phyloP scores from a whole-genome alignment of 2,888 invertebrate species.

The Spialia ferax region DNA sequence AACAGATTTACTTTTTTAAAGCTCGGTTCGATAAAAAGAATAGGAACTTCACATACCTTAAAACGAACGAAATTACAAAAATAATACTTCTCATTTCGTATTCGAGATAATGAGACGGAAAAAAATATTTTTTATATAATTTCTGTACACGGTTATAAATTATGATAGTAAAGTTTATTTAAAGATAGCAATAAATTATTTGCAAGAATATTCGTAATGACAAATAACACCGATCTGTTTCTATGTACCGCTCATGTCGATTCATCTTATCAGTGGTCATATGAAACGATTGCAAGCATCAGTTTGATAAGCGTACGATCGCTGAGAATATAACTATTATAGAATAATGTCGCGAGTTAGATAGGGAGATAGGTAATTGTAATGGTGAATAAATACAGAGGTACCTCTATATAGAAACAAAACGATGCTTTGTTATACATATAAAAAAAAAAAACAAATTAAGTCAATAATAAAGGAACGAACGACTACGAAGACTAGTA shows the following conservation, averaged over 20 bases:
- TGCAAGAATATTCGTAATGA: slow-evolving; percentile 44
- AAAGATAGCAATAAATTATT: slow-evolving; percentile 28
- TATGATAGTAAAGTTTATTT: slow-evolving; percentile 10
- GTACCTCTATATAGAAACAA: slow-evolving; percentile 16
- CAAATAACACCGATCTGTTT: slow-evolving; percentile 45
- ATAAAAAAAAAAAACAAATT: neutral
- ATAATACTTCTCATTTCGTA: slow-evolving; percentile 54
- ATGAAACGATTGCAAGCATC: slow-evolving; percentile 51
- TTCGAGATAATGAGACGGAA: slow-evolving; percentile 66
- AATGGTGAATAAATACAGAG: neutral
- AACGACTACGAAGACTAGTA: slow-evolving; percentile 66
- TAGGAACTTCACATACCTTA: slow-evolving; percentile 81
- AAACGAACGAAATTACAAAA: slow-evolving; percentile 52
- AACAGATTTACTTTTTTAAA: slow-evolving; percentile 5
- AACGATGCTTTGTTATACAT: neutral
- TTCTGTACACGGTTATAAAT: slow-evolving; percentile 32
- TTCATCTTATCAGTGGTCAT: slow-evolving; percentile 49
- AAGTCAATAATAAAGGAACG: slow-evolving; percentile 22
- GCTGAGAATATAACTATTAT: slow-evolving; percentile 22
- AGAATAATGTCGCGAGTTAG: neutral
- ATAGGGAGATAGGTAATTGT: neutral
- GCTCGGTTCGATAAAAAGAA: slow-evolving; percentile 53
- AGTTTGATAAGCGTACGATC: slow-evolving; percentile 48
- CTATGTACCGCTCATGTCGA: slow-evolving; percentile 45
- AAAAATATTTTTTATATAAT: slow-evolving; percentile 46